Evolutionary conservation across 2,797 vertebrate species (phyloP).

Genomic region (Rhinogobio ventralis): DNA sequence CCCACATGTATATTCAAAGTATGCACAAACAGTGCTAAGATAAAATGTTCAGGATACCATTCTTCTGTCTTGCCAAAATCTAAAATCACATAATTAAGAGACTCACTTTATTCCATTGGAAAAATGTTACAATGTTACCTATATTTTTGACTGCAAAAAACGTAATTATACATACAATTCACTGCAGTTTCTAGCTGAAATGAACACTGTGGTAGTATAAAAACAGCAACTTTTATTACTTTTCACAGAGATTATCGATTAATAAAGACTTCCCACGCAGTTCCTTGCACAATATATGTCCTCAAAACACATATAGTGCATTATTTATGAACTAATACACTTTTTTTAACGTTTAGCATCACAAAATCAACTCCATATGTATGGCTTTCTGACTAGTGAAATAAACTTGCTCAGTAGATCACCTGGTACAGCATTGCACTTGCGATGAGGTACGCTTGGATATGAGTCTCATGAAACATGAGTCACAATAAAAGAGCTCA

Average conservation of each 20-base stretch:
- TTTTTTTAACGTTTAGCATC: no score
- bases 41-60: slow-evolving; percentile 22
- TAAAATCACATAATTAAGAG: neutral
- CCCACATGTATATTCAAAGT: slow-evolving; percentile 27
- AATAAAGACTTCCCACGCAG: neutral
- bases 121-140: neutral
- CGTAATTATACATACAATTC: neutral
- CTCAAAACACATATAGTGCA: neutral
- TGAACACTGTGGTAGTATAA: neutral
- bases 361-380: neutral
- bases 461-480: neutral
- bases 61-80: neutral
- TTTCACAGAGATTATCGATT: neutral
- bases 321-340: neutral
- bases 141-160: neutral
- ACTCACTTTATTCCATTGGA: neutral
- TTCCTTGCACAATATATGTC: neutral
- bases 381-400: neutral
- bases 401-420: neutral
- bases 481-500: neutral
- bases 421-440: neutral
- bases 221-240: neutral
- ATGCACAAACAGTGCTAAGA: slow-evolving; percentile 19
- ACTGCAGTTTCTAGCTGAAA: neutral
- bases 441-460: neutral